A percentile compares a stretch with the other conserved stretches of the same genome.
These are phyloP conservation scores for Stigmatopora argus DNA, from an alignment of 2,113 vertebrate genomes.

Conservation along the genomic window DNA sequence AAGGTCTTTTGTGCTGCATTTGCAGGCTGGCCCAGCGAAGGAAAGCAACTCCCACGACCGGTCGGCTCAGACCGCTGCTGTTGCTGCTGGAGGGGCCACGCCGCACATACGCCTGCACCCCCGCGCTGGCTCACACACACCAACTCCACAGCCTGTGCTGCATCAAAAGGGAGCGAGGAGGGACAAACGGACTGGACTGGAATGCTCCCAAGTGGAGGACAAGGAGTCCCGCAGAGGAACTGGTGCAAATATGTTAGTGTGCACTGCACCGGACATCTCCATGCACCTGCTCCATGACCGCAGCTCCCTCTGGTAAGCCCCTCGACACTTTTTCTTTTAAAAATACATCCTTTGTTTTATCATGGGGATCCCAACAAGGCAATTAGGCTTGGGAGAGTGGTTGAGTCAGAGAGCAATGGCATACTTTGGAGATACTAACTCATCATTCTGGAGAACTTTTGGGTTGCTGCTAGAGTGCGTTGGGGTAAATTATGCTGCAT, in stretches of 20 bases:
- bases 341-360: slow-evolving; percentile 8
- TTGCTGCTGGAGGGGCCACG: slow-evolving; percentile 17
- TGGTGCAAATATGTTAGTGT: slow-evolving; percentile 53
- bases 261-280: slow-evolving; percentile 47
- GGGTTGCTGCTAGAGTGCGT: not conserved
- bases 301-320: slow-evolving; percentile 50
- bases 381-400: not conserved
- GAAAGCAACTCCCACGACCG: slow-evolving; percentile 51
- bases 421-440: not conserved
- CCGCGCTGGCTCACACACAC: slow-evolving; percentile 9
- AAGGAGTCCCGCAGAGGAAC: slow-evolving; percentile 37
- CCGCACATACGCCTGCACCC: slow-evolving; percentile 19
- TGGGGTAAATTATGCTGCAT: not conserved
- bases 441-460: not conserved
- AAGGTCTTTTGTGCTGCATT: slow-evolving; percentile 63
- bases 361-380: not conserved
- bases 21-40: slow-evolving; percentile 41
- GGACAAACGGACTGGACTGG: slow-evolving; percentile 28
- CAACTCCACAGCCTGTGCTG: slow-evolving; percentile 41
- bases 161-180: slow-evolving; percentile 36
- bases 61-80: slow-evolving; percentile 43
- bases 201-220: slow-evolving; percentile 43
- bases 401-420: not conserved
- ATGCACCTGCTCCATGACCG: slow-evolving; percentile 58
- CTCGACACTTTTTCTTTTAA: not conserved